Conservation (phyloP, 2,797 vertebrate species). For the Onychomys leucogaster region DNA sequence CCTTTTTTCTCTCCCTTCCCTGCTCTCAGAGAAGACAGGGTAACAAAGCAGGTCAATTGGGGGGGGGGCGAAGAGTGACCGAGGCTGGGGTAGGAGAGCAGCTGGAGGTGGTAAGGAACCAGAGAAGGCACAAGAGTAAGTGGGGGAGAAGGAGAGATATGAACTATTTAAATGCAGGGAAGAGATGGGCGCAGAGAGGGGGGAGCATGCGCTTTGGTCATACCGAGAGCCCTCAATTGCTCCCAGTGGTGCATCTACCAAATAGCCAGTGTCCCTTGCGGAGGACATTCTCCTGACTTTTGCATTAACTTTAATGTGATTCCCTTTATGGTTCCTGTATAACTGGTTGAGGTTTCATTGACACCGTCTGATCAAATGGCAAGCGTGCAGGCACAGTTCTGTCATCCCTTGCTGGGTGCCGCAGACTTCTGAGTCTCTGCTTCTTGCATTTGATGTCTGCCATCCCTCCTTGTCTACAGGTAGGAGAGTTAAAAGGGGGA, state of each 20-base stretch:
- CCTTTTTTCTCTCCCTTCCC: neutral
- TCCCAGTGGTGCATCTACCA: neutral
- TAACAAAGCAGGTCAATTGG: neutral
- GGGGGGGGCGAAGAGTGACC: neutral
- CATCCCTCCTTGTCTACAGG: conserved; percentile 43
- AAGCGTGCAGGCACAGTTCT: conserved; percentile 43
- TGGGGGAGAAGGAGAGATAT: neutral
- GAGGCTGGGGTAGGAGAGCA: neutral
- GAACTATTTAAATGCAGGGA: conserved; percentile 25
- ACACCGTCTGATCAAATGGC: conserved; percentile 67
- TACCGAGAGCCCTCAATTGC: conserved; percentile 23
- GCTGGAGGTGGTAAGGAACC: conserved; percentile 7
- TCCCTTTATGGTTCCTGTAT: conserved; percentile 73
- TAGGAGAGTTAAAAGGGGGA: conserved; percentile 55
- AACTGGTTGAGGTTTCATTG: conserved; percentile 64
- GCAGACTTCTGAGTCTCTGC: conserved; percentile 70
- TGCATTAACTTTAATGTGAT: conserved; percentile 79
- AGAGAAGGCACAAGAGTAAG: neutral
- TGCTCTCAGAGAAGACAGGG: neutral
- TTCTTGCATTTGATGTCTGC: conserved; percentile 68
- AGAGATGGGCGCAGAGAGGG: neutral
- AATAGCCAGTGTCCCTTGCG: conserved; percentile 64
- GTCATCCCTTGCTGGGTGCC: conserved; percentile 36
- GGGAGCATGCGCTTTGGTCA: neutral
- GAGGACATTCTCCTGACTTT: conserved; percentile 68